Conservation (phyloP, 1,140 invertebrate genomes). For the Brachionus koreanus region DNA sequence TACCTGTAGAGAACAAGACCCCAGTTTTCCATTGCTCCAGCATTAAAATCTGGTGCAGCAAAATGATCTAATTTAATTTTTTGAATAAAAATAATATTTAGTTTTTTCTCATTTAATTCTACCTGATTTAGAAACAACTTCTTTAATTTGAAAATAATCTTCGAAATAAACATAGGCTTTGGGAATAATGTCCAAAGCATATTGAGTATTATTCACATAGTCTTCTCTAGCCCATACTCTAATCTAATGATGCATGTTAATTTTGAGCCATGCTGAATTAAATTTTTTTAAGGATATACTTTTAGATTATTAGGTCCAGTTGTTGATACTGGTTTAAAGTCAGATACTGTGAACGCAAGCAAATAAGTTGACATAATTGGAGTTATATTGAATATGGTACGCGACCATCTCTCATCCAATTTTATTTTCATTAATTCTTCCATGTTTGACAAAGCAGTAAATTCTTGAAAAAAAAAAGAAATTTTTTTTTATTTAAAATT, state of each 20-base stretch:
- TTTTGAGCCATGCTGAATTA: neutral
- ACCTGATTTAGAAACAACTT: slow-evolving; percentile 41
- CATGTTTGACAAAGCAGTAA: slow-evolving; percentile 40
- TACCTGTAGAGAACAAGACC: slow-evolving; percentile 57
- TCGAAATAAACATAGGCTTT: slow-evolving; percentile 26
- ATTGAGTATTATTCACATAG: slow-evolving; percentile 52
- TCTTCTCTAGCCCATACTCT: slow-evolving; percentile 54
- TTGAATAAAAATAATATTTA: neutral
- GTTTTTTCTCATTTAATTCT: neutral
- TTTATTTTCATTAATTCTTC: slow-evolving; percentile 11
- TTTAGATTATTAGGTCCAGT: slow-evolving; percentile 47
- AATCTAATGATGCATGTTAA: slow-evolving; percentile 46
- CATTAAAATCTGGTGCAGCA: slow-evolving; percentile 59
- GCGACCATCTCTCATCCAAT: slow-evolving; percentile 47
- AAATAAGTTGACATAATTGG: slow-evolving; percentile 61
- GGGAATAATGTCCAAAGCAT: slow-evolving; percentile 48
- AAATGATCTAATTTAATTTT: slow-evolving; percentile 57
- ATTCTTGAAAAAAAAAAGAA: neutral
- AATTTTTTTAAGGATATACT: slow-evolving; percentile 44
- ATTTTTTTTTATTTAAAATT: neutral
- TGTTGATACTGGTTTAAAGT: slow-evolving; percentile 50
- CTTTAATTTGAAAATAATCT: slow-evolving; percentile 40
- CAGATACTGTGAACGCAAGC: slow-evolving; percentile 58
- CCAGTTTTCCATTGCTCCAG: slow-evolving; percentile 61
- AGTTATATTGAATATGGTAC: slow-evolving; percentile 53